Evolutionary conservation across 2,113 vertebrate species (phyloP).

Genomic region (Bombycilla garrulus): DNA sequence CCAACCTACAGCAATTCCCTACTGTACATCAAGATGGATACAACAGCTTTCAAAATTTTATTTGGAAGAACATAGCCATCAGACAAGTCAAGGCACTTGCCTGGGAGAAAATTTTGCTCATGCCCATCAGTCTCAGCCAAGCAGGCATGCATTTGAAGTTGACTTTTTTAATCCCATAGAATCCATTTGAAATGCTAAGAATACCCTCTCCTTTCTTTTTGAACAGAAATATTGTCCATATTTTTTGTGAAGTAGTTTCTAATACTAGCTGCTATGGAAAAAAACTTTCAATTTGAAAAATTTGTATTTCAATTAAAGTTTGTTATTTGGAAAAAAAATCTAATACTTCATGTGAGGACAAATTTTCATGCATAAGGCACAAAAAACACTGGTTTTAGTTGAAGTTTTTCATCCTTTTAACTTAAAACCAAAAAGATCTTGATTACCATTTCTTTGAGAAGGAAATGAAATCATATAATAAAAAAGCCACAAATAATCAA

Average conservation of each 20-base stretch:
- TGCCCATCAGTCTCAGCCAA: background rate
- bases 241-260: background rate
- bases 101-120: background rate
- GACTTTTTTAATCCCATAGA: background rate
- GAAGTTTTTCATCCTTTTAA: background rate
- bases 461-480: background rate
- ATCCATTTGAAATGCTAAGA: background rate
- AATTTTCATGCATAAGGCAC: background rate
- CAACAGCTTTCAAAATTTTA: background rate
- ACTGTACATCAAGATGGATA: background rate
- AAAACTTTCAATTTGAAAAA: background rate
- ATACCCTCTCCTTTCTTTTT: background rate
- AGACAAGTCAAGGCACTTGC: background rate
- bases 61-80: background rate
- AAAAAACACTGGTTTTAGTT: fast-evolving
- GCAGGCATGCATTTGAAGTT: background rate
- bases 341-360: background rate
- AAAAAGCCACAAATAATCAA: background rate
- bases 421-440: background rate
- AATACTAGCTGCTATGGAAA: background rate
- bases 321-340: background rate
- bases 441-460: background rate
- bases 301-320: background rate
- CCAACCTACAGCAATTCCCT: background rate
- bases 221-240: background rate